Conservation (phyloP, 2,113 vertebrate species). For the Sapayoa aenigma region DNA sequence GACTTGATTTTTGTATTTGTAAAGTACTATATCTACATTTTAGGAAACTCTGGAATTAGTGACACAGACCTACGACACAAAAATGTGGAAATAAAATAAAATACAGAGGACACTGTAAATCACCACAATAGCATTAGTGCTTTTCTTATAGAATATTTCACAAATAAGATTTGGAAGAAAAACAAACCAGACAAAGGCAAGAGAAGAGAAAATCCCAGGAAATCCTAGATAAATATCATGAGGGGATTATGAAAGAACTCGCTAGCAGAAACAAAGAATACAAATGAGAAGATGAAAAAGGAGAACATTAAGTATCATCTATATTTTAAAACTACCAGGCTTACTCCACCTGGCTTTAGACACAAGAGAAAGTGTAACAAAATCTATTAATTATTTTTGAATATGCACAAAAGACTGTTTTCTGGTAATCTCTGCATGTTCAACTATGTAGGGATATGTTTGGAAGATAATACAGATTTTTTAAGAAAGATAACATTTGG, state of each 20-base stretch:
- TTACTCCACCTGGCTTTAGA: not conserved
- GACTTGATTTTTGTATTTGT: not conserved
- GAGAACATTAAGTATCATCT: not conserved
- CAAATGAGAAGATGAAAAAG: not conserved
- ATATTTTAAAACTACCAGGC: not conserved
- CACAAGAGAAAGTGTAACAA: not conserved
- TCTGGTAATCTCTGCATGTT: not conserved
- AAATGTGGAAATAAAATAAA: conserved; percentile 8
- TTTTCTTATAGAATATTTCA: not conserved
- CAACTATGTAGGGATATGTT: not conserved
- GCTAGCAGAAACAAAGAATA: conserved; percentile 21
- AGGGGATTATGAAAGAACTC: conserved; percentile 9
- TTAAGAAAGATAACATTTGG: not conserved
- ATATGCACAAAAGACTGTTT: not conserved
- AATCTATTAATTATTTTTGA: conserved; percentile 6
- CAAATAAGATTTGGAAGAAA: conserved; percentile 29
- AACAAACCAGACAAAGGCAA: not conserved
- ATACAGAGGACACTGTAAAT: not conserved
- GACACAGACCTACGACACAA: not conserved
- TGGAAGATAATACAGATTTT: not conserved
- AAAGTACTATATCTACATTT: not conserved
- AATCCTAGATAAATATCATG: not conserved
- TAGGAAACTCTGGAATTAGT: not conserved
- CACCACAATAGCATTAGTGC: not conserved
- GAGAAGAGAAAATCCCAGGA: not conserved